Evolutionary conservation across 2,888 invertebrate species (phyloP).

Genomic region (Harpagoxenus sublaevis): DNA sequence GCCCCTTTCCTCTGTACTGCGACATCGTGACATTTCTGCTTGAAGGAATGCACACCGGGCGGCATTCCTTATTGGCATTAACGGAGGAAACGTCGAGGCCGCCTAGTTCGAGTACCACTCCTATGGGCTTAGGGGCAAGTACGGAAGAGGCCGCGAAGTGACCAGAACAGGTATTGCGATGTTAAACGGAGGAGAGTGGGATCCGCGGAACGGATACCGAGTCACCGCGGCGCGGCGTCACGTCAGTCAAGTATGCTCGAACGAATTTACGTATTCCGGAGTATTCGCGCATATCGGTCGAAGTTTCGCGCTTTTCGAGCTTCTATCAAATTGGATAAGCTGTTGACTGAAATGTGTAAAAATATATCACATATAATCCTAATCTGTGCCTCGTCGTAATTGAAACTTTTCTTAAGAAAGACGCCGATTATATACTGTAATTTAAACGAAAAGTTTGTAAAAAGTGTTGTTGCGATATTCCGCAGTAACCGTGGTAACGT

Average conservation of each 20-base stretch:
- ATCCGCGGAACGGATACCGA: slow-evolving; percentile 8
- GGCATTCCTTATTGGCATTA: slow-evolving; percentile 79
- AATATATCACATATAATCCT: neutral
- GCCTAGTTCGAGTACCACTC: slow-evolving; percentile 80
- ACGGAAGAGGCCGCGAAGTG: slow-evolving; percentile 69
- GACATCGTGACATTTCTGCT: slow-evolving; percentile 68
- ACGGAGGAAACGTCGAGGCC: slow-evolving; percentile 79
- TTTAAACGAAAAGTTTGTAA: neutral
- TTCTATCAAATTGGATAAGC: neutral
- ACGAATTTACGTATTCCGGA: neutral
- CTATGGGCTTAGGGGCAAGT: slow-evolving; percentile 72
- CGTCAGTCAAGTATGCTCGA: slow-evolving; percentile 10
- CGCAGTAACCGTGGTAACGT: neutral
- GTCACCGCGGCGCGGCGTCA: neutral
- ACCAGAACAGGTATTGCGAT: slow-evolving; percentile 48
- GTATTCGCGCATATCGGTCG: neutral
- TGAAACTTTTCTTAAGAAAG: neutral
- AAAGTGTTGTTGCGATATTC: slow-evolving; percentile 21
- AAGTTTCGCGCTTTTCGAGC: neutral
- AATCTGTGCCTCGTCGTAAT: neutral
- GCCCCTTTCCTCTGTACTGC: slow-evolving; percentile 33
- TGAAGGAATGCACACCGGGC: slow-evolving; percentile 69
- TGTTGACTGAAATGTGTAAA: neutral
- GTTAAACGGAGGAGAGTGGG: slow-evolving; percentile 33
- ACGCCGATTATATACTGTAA: neutral